Conservation (phyloP, 2,113 vertebrate species). For the Calonectris borealis region DNA sequence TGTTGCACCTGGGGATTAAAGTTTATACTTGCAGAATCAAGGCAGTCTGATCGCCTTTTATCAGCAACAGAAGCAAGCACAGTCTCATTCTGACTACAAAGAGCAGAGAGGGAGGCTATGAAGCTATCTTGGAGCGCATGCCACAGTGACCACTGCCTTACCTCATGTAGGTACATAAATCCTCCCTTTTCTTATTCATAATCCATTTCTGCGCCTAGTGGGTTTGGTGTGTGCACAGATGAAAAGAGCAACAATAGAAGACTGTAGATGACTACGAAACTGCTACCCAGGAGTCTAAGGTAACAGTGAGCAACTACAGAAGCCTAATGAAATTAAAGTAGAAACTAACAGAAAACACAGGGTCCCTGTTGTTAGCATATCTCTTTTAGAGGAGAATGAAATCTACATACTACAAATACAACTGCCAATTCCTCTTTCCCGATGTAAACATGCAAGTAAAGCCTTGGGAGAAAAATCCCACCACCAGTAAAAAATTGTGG, state of each 20-base stretch:
- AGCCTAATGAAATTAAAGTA: background rate
- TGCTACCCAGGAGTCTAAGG: background rate
- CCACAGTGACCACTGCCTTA: background rate
- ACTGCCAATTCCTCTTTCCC: background rate
- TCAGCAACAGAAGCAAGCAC: background rate
- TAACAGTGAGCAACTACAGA: background rate
- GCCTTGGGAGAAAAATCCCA: background rate
- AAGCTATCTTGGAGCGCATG: background rate
- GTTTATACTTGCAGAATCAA: background rate
- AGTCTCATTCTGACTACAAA: background rate
- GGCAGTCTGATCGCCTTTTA: background rate
- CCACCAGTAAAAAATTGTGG: background rate
- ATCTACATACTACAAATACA: background rate
- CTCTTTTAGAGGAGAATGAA: background rate
- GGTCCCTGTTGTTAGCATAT: background rate
- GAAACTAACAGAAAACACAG: background rate
- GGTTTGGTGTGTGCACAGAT: background rate
- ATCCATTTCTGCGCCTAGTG: background rate
- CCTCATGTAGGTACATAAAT: too few species aligned
- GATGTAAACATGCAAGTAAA: background rate
- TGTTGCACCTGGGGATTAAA: background rate
- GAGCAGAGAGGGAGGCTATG: background rate
- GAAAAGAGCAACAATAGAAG: background rate
- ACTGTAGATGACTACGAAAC: background rate
- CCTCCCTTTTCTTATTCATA: too few species aligned